A percentile compares a stretch with the other conserved stretches of the same genome.
These are phyloP conservation scores for Peromyscus leucopus DNA, from an alignment of 2,113 vertebrate species.

Conservation along the genomic window DNA sequence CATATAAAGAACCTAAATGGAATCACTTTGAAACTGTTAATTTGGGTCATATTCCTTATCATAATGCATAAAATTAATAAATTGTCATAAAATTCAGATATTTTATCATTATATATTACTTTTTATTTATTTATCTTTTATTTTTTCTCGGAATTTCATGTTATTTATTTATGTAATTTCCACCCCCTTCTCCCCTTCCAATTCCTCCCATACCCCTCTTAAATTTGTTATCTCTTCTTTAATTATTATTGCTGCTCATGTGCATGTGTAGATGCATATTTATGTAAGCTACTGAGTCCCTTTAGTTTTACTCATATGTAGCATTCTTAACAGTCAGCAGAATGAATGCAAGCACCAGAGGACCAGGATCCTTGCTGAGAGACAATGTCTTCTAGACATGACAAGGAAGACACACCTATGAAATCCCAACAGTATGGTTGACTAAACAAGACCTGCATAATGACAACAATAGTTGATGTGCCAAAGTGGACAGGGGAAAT, in stretches of 20 bases:
- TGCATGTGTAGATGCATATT: background rate
- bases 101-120: background rate
- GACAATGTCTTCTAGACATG: background rate
- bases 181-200: background rate
- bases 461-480: background rate
- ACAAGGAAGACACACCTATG: background rate
- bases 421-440: background rate
- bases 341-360: background rate
- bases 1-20: background rate
- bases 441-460: background rate
- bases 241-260: background rate
- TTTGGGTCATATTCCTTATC: background rate
- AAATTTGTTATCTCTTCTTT: background rate
- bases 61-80: background rate
- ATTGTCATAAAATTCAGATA: background rate
- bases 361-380: background rate
- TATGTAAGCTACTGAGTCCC: background rate
- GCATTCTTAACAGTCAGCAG: background rate
- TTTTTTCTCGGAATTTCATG: background rate
- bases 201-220: background rate
- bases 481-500: background rate
- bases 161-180: background rate
- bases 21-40: background rate
- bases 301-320: background rate
- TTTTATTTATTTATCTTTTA: background rate